Conservation (phyloP, 2,888 invertebrate species). For the Celastrina argiolus region DNA sequence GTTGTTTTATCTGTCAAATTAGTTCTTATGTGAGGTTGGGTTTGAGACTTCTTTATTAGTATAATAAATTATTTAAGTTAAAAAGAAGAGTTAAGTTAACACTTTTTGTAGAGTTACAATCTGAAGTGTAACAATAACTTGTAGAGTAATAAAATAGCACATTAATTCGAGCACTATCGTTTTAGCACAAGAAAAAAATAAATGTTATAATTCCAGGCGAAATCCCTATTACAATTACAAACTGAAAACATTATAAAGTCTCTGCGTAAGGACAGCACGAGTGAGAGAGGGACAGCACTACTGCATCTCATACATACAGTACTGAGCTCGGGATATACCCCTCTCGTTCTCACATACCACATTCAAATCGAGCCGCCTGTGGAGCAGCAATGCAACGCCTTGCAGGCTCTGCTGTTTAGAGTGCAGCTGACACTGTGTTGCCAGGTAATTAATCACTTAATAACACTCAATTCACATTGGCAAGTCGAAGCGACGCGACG, state of each 20-base stretch:
- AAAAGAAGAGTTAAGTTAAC: too few relatives aligned
- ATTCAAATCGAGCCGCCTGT: slow-evolving; percentile 36
- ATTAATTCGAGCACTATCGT: too few relatives aligned
- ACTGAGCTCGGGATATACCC: slow-evolving; percentile 49
- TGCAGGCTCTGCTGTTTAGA: slow-evolving; percentile 64
- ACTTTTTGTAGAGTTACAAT: too few relatives aligned
- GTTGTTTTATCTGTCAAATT: too few relatives aligned
- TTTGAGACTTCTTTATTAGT: too few relatives aligned
- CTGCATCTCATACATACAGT: slow-evolving; percentile 58
- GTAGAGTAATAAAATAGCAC: not conserved
- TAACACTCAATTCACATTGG: too few relatives aligned
- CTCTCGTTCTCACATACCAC: slow-evolving; percentile 49
- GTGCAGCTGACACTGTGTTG: slow-evolving; percentile 63
- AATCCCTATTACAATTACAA: slow-evolving; percentile 55
- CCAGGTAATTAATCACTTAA: too few relatives aligned
- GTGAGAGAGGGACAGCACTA: slow-evolving; percentile 52
- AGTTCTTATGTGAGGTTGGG: too few relatives aligned
- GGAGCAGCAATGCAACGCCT: slow-evolving; percentile 47
- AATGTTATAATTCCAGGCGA: slow-evolving; percentile 47
- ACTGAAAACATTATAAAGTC: slow-evolving; percentile 53
- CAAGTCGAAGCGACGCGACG: too few relatives aligned
- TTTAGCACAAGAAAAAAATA: not conserved
- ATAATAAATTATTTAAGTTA: too few relatives aligned
- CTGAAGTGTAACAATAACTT: too few relatives aligned
- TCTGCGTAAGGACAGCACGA: slow-evolving; percentile 50